A percentile compares a stretch with the other conserved stretches of the same genome.
Evolutionary conservation across 2,888 invertebrate genomes (phyloP).

Genomic region (Palloptera scutellata): DNA sequence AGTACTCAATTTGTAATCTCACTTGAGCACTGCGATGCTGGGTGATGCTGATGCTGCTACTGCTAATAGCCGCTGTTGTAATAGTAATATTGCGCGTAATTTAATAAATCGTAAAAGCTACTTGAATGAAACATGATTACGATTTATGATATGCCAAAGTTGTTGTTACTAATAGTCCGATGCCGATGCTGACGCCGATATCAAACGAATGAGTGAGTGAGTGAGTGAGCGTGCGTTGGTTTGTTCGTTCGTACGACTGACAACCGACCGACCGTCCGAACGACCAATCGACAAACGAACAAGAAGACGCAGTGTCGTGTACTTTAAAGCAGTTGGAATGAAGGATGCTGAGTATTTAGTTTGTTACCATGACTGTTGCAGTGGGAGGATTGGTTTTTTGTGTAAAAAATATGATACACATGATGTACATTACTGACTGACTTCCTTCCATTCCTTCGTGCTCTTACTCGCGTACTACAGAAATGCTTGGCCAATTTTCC

Average conservation of each 20-base stretch:
- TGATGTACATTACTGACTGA: neutral
- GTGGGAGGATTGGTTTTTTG: neutral
- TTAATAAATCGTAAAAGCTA: slow-evolving; percentile 49
- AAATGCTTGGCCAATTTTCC: too few species aligned
- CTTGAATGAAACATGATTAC: slow-evolving; percentile 48
- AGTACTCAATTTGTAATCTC: slow-evolving; percentile 31
- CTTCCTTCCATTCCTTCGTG: neutral
- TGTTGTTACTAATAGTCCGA: slow-evolving; percentile 27
- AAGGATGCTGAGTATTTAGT: neutral
- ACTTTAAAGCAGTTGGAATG: neutral
- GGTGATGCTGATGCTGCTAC: slow-evolving; percentile 33
- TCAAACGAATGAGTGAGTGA: neutral
- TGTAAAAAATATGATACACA: neutral
- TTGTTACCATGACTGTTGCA: neutral
- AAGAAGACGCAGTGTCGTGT: neutral
- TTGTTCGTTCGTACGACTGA: slow-evolving; percentile 10
- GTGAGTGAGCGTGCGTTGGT: neutral
- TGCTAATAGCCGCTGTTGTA: slow-evolving; percentile 45
- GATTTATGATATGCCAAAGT: slow-evolving; percentile 43
- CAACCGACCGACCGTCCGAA: slow-evolving; percentile 17
- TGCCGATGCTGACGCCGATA: slow-evolving; percentile 15
- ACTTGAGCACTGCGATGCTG: slow-evolving; percentile 29
- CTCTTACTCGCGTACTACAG: too few species aligned
- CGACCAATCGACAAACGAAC: slow-evolving; percentile 8
- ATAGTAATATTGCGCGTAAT: slow-evolving; percentile 46